Conservation (phyloP, 2,888 invertebrate genomes). For the Dasysyrphus albostriatus region DNA sequence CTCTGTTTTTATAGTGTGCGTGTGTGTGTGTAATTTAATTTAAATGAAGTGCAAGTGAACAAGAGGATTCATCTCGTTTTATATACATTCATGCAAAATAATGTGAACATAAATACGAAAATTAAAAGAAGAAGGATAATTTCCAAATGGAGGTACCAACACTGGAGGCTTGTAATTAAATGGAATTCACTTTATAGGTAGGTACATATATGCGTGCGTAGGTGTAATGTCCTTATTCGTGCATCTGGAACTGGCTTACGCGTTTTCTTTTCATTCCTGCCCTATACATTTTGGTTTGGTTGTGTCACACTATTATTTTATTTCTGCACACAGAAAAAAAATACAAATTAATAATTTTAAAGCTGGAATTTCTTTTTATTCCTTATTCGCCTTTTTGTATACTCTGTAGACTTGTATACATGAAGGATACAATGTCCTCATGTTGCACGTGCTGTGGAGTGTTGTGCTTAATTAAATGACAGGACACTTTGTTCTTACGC, state of each 20-base stretch:
- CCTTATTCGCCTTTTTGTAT: background rate
- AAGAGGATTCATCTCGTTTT: constrained; percentile 42
- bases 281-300: constrained; percentile 2
- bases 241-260: background rate
- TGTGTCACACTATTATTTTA: constrained; percentile 18
- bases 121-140: background rate
- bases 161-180: constrained; percentile 29
- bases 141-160: background rate
- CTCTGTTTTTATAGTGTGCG: background rate
- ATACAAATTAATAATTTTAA: background rate
- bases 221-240: constrained; percentile 34
- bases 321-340: background rate
- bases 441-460: constrained; percentile 16
- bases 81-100: constrained; percentile 4
- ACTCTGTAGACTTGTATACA: too few relatives aligned
- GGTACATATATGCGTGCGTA: background rate
- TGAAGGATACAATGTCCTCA: constrained; percentile 8
- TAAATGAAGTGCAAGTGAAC: constrained; percentile 59
- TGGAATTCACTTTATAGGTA: constrained; percentile 1
- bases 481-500: constrained; percentile 47
- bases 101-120: constrained; percentile 3
- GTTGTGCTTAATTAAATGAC: constrained; percentile 60
- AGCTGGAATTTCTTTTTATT: constrained; percentile 20
- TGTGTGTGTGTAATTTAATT: constrained; percentile 46
- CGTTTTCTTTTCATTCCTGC: background rate